These are phyloP conservation scores for Calameuta idolon DNA, from an alignment of 2,888 invertebrate species.

Conservation along the genomic window DNA sequence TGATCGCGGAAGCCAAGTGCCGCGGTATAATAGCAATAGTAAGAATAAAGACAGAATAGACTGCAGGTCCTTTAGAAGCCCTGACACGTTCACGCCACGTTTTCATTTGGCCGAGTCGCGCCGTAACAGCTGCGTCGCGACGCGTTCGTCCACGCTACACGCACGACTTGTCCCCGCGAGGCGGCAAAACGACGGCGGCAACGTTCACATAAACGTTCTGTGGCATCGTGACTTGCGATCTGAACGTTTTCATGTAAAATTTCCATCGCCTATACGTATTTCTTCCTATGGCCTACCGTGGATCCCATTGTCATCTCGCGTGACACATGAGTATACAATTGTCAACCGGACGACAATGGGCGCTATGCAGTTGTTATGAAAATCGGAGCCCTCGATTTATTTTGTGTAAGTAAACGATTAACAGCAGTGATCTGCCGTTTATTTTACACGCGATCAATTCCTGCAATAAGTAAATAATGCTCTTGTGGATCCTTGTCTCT, in stretches of 20 bases:
- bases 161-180: not conserved
- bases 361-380: not conserved
- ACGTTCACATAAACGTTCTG: not conserved
- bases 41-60: not conserved
- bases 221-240: not conserved
- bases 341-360: not conserved
- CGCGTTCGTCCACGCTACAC: not conserved
- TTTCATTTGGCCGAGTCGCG: not conserved
- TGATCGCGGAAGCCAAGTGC: slow-evolving; percentile 32
- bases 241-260: not conserved
- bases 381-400: not conserved
- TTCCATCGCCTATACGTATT: not conserved
- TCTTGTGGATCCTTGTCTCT: not conserved
- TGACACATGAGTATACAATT: not conserved
- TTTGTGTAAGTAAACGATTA: not conserved
- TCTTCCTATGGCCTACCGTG: not conserved
- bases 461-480: not conserved
- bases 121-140: not conserved
- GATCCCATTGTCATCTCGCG: not conserved
- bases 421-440: not conserved
- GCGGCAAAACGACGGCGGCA: not conserved
- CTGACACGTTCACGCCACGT: not conserved
- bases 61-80: not conserved
- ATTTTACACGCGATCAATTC: not conserved
- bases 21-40: slow-evolving; percentile 8